These are phyloP conservation scores for Microcaecilia unicolor DNA, from an alignment of 2,797 vertebrate genomes.

Conservation along the genomic window DNA sequence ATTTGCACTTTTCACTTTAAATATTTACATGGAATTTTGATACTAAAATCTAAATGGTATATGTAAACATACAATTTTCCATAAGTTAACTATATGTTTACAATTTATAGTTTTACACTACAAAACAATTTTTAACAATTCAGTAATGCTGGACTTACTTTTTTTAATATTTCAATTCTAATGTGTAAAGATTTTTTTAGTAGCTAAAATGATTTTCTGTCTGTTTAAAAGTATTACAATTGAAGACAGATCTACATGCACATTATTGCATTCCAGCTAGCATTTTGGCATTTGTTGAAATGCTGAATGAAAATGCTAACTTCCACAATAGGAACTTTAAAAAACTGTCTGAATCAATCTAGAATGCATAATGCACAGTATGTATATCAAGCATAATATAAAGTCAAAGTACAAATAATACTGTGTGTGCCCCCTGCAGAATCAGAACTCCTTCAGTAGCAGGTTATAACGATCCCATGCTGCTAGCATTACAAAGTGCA, in stretches of 20 bases:
- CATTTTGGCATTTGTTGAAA: constrained; percentile 13
- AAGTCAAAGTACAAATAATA: constrained; percentile 55
- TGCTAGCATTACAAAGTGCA: constrained; percentile 58
- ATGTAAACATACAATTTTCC: too few relatives aligned
- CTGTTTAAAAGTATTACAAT: constrained; percentile 2
- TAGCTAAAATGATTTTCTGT: constrained; percentile 15
- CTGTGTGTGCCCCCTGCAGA: constrained; percentile 43
- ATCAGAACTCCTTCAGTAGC: constrained; percentile 49
- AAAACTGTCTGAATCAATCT: constrained; percentile 30
- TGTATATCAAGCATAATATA: constrained; percentile 42
- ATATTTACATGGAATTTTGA: too few relatives aligned
- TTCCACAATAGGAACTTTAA: constrained; percentile 17
- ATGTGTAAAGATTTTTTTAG: background rate
- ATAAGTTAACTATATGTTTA: too few relatives aligned
- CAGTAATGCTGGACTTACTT: background rate
- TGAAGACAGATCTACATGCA: background rate
- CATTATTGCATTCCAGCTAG: constrained; percentile 3
- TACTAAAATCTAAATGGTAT: too few relatives aligned
- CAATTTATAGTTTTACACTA: too few relatives aligned
- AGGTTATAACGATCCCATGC: constrained; percentile 54
- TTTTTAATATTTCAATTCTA: background rate
- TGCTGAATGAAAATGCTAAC: constrained; percentile 15
- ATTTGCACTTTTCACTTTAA: background rate
- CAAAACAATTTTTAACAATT: background rate
- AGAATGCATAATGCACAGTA: constrained; percentile 48